Conservation (phyloP, 2,888 invertebrate species). For the Limnephilus marmoratus region DNA sequence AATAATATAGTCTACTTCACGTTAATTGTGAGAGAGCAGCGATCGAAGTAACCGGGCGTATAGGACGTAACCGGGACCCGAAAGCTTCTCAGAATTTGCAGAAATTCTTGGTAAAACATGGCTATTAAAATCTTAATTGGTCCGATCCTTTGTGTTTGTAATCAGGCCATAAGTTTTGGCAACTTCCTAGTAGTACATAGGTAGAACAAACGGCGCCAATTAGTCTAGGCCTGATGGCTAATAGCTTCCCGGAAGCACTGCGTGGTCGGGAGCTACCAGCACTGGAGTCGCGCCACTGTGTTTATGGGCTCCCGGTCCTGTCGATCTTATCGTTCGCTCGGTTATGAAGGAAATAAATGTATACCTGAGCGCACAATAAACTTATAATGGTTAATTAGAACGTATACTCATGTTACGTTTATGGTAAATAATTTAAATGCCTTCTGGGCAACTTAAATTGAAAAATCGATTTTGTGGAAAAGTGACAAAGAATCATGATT, state of each 20-base stretch:
- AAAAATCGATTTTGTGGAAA: neutral
- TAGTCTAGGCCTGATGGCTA: slow-evolving; percentile 8
- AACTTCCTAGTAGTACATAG: neutral
- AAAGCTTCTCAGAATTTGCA: neutral
- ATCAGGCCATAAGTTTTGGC: neutral
- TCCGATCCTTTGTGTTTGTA: neutral
- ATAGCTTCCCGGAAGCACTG: neutral
- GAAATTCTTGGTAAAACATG: neutral
- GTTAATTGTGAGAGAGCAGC: no score
- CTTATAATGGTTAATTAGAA: neutral
- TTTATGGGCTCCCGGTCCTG: neutral
- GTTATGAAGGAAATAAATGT: slow-evolving; percentile 2
- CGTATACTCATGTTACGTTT: neutral
- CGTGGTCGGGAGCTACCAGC: neutral
- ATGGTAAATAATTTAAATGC: neutral
- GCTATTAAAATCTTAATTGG: neutral
- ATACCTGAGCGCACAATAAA: neutral
- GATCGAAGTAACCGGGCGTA: no score
- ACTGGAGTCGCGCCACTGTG: neutral
- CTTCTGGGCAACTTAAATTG: neutral
- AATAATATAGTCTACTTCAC: no score
- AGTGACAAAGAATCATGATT: no score
- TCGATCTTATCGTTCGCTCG: neutral
- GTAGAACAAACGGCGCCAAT: neutral
- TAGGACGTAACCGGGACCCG: no score